These are phyloP conservation scores for Saguinus midas DNA, from an alignment of 2,113 vertebrate genomes.

Conservation along the genomic window DNA sequence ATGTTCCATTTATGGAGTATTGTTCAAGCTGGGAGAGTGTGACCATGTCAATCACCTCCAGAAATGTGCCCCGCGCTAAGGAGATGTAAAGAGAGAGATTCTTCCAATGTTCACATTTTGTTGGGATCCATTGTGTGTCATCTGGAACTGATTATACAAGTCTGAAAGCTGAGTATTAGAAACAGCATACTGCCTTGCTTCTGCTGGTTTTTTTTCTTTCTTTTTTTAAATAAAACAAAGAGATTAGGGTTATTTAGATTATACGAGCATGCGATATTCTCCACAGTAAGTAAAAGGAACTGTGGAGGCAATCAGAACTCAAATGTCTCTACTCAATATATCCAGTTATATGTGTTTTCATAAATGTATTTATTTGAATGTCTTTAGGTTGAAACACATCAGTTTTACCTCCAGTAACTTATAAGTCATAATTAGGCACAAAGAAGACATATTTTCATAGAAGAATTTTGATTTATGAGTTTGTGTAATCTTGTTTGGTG, in stretches of 20 bases:
- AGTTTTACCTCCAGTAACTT: neutral
- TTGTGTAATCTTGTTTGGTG: neutral
- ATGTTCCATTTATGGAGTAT: fast-evolving
- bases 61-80: fast-evolving
- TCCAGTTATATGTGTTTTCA: neutral
- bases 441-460: neutral
- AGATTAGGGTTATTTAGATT: neutral
- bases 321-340: neutral
- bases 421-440: neutral
- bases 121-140: neutral
- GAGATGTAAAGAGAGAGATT: neutral
- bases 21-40: neutral
- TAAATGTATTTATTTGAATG: no score
- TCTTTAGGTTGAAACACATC: neutral
- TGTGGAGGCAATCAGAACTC: neutral
- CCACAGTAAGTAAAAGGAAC: neutral
- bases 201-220: neutral
- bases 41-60: fast-evolving
- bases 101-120: fast-evolving
- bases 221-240: neutral
- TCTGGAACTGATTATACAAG: neutral
- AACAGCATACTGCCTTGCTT: neutral
- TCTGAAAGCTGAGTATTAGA: fast-evolving
- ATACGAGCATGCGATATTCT: fast-evolving
- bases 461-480: neutral